These are phyloP conservation scores for Stictonetta naevosa DNA, from an alignment of 2,113 vertebrate genomes.

Conservation along the genomic window DNA sequence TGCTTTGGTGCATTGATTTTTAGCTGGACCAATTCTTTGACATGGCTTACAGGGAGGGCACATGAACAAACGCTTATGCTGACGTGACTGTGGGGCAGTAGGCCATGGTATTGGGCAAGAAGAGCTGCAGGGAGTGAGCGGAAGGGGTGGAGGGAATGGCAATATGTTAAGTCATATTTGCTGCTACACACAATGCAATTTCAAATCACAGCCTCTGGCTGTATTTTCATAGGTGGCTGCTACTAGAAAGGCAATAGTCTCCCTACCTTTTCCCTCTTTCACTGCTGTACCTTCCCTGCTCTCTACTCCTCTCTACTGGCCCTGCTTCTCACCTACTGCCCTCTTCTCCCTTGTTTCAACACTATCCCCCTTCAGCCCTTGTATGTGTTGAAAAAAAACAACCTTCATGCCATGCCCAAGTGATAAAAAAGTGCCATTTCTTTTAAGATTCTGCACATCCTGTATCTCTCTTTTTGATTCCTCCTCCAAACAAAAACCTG, in stretches of 20 bases:
- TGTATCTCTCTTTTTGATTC: not conserved
- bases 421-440: not conserved
- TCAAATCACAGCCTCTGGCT: conserved; percentile 16
- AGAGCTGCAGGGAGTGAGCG: not conserved
- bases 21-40: not conserved
- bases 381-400: not conserved
- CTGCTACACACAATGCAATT: not conserved
- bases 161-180: not conserved
- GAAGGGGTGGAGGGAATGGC: not conserved
- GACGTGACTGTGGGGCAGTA: not conserved
- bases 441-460: not conserved
- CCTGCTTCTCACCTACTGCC: not conserved
- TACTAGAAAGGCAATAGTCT: not conserved
- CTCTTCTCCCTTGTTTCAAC: not conserved
- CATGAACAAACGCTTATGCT: not conserved
- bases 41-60: not conserved
- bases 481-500: not conserved
- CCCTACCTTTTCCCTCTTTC: not conserved
- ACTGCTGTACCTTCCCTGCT: not conserved
- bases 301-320: not conserved
- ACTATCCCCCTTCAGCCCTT: not conserved
- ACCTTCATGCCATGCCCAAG: not conserved
- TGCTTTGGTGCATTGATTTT: not conserved
- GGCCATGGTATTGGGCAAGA: not conserved
- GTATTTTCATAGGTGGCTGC: not conserved